Evolutionary conservation across 1,140 invertebrate genomes (phyloP), one percentile per base, ranked within the genome.

Genomic region (Nasonia giraulti): DNA sequence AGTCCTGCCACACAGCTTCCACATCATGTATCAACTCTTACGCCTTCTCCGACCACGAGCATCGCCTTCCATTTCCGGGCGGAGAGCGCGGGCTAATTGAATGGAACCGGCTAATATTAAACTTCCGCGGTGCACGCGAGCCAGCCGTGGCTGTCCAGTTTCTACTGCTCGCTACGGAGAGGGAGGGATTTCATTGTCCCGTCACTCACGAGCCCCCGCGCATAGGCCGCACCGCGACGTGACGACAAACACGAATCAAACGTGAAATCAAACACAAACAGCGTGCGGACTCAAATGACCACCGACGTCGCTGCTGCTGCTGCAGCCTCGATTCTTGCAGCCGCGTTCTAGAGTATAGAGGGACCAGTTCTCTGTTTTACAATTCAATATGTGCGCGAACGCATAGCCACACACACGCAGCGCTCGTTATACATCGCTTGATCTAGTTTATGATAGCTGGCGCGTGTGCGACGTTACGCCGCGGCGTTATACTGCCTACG

Each of bases 31-130:
- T 40, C 44, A 76, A 76, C 74, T 76, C 74, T n/a, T 76, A n/a
- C 74, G 74, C 74, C 17, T 33, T 33, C 44, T 50, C 40, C n/a
- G 17, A 80, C 78, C 78, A 37, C 62, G 47, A 11, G 33, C 62
- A 44, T 80, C 33, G 62, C 62, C 11, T 80, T 80, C 78, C 62
- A 80, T 80, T 80, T 80, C 33, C 78, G 62, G 1, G 74, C 0
- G n/a, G n/a, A 50, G 20, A 50, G 2, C 17, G 78, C 1, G 55
- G 3, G 66, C 80, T 81, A 81, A 81, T 81, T 81, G 80, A 81
- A 81, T 50, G 40, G 79, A 44, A 73, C 80, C 40, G 27, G 23
- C 80, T 73, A 73, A 81, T 81, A 81, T 81, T 81, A 73, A 81
- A 81, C 68, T 81, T 73, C 40, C 62, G 37, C 78, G 27, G 50